These are phyloP conservation scores for Elysia crispata DNA, from an alignment of 2,888 invertebrate genomes.

Conservation along the genomic window DNA sequence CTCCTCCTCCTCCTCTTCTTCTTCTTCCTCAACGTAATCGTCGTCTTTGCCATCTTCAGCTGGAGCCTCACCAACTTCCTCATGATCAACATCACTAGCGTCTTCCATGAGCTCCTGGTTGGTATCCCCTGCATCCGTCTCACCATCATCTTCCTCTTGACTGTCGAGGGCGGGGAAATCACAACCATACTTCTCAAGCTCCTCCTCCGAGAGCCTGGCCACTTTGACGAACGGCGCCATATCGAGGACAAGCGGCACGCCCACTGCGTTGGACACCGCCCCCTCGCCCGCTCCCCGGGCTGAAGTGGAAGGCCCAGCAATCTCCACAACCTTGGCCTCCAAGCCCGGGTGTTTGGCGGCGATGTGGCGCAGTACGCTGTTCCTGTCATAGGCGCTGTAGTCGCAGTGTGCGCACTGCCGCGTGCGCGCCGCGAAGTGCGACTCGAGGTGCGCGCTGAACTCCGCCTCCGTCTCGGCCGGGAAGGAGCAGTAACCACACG, in stretches of 20 bases:
- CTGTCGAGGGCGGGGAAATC: conserved; percentile 1
- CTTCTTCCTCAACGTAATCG: not conserved
- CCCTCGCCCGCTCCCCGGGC: not conserved
- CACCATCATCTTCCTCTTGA: not conserved
- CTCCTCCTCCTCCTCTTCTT: conserved; percentile 6
- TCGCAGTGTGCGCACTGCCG: conserved; percentile 63
- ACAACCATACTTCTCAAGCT: conserved; percentile 34
- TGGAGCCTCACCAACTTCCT: not conserved
- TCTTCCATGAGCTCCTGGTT: not conserved
- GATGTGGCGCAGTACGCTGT: conserved; percentile 42
- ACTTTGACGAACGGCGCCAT: conserved; percentile 41
- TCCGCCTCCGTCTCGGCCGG: conserved; percentile 57
- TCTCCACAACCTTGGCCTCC: conserved; percentile 46
- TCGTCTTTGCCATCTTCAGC: not conserved
- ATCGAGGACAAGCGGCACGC: conserved; percentile 44
- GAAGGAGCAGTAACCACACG: conserved; percentile 64
- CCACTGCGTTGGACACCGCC: conserved; percentile 10
- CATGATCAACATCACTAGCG: not conserved
- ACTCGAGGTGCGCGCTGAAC: conserved; percentile 58
- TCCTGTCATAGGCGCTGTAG: conserved; percentile 41
- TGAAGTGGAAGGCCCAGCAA: not conserved
- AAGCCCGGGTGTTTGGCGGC: conserved; percentile 37
- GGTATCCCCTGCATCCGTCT: not conserved
- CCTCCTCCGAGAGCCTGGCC: conserved; percentile 39
- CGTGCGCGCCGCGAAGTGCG: conserved; percentile 57